Conservation (phyloP, 2,797 vertebrate genomes). For the Bovichtus diacanthus region DNA sequence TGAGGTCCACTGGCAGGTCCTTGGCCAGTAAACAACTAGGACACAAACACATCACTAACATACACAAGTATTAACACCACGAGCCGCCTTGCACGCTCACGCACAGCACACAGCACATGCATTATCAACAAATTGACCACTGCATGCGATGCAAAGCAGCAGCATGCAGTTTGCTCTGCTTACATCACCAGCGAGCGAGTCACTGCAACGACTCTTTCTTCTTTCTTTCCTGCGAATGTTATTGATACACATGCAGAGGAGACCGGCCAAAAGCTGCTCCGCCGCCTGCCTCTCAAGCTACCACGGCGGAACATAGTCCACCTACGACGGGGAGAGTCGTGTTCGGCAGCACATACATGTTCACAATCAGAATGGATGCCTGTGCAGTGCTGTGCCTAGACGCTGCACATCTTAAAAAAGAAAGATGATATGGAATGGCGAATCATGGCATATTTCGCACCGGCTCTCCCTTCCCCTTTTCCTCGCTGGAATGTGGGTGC, state of each 20-base stretch:
- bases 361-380: constrained; percentile 70
- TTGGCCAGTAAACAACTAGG: constrained; percentile 72
- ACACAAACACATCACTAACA: constrained; percentile 53
- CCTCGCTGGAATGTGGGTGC: constrained; percentile 79
- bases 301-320: constrained; percentile 56
- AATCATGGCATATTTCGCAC: constrained; percentile 73
- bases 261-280: constrained; percentile 66
- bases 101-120: constrained; percentile 47
- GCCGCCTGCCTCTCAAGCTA: constrained; percentile 44
- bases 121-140: constrained; percentile 76
- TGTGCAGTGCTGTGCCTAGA: constrained; percentile 57
- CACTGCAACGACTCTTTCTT: constrained; percentile 80
- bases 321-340: constrained; percentile 58
- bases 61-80: constrained; percentile 41
- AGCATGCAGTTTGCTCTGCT: constrained; percentile 79
- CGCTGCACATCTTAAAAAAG: constrained; percentile 66
- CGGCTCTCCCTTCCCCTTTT: constrained; percentile 59
- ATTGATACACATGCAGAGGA: constrained; percentile 83
- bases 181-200: constrained; percentile 78
- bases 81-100: constrained; percentile 19
- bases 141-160: constrained; percentile 81
- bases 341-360: constrained; percentile 70
- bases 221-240: constrained; percentile 79
- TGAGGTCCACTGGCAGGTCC: constrained; percentile 71
- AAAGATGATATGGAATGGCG: constrained; percentile 80